phyloP scores from a whole-genome alignment of 1,140 invertebrate species.

The Caerostris darwini region DNA sequence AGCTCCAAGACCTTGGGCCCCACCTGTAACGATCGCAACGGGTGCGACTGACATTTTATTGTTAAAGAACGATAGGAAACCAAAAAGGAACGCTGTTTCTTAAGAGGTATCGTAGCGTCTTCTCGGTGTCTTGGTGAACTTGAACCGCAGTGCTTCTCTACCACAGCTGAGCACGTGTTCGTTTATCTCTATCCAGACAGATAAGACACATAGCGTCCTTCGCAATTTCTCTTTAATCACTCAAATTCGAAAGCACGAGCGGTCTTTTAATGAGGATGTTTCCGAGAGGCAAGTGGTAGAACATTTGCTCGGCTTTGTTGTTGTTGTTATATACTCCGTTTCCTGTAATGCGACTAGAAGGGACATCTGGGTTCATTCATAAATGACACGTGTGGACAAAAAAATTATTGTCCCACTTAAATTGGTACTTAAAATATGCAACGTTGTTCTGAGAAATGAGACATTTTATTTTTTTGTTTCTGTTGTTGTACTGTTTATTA shows the following conservation, averaged over 20 bases:
- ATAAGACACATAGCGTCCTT: background rate
- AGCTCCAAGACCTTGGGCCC: constrained; percentile 88
- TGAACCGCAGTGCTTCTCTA: background rate
- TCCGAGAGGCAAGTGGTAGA: background rate
- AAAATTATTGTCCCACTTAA: no score
- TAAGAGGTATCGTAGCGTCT: background rate
- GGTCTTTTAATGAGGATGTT: background rate
- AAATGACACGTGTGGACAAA: no score
- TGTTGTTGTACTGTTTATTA: no score
- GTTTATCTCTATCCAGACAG: background rate
- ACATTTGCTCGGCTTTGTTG: background rate
- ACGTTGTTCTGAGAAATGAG: no score
- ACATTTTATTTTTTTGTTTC: no score
- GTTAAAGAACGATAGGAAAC: no score
- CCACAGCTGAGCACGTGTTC: background rate
- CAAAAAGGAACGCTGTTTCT: background rate
- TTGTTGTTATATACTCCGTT: background rate
- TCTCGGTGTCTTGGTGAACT: background rate
- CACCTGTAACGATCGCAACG: constrained; percentile 88
- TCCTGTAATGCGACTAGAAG: no score
- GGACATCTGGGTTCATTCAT: no score
- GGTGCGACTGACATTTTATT: background rate
- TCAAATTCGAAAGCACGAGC: background rate
- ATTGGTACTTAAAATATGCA: no score
- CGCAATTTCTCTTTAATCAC: constrained; percentile 11